Percentiles rank a stretch among this genome's conserved stretches.
Evolutionary conservation across 2,113 vertebrate genomes (phyloP).

Genomic region (Clinocottus analis): DNA sequence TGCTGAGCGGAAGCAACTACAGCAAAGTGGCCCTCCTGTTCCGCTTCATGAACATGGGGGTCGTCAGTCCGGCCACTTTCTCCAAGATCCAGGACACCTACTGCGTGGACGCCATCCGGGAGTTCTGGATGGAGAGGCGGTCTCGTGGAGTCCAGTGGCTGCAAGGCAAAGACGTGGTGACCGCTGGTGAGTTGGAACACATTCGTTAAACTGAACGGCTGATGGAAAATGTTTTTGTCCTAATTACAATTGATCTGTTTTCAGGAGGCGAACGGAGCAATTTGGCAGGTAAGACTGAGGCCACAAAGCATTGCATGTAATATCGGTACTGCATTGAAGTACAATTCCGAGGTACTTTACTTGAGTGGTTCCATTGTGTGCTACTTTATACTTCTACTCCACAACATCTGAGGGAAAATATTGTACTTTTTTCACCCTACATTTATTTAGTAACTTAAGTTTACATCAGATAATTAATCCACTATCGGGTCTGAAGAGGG

Average conservation of each 20-base stretch:
- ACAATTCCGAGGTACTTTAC: not conserved
- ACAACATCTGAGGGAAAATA: no score
- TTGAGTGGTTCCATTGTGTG: not conserved
- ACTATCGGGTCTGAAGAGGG: no score
- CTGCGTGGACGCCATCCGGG: not conserved
- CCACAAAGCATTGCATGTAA: no score
- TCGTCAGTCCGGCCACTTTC: not conserved
- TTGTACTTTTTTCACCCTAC: no score
- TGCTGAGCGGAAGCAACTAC: not conserved
- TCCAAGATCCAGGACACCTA: not conserved
- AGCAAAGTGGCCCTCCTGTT: not conserved
- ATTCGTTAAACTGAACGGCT: not conserved
- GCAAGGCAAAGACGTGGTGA: not conserved
- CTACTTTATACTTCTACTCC: not conserved
- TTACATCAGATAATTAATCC: no score
- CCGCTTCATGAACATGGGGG: not conserved
- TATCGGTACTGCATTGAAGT: not conserved
- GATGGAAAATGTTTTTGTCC: not conserved
- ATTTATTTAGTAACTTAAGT: no score
- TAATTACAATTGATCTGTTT: no score
- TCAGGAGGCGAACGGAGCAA: not conserved
- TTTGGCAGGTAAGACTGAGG: not conserved
- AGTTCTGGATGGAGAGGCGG: conserved; percentile 1
- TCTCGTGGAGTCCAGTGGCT: not conserved
- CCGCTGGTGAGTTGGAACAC: not conserved